Base-by-base conservation (phyloP, 2,888 invertebrate genomes). In the Desoria tigrina region DNA sequence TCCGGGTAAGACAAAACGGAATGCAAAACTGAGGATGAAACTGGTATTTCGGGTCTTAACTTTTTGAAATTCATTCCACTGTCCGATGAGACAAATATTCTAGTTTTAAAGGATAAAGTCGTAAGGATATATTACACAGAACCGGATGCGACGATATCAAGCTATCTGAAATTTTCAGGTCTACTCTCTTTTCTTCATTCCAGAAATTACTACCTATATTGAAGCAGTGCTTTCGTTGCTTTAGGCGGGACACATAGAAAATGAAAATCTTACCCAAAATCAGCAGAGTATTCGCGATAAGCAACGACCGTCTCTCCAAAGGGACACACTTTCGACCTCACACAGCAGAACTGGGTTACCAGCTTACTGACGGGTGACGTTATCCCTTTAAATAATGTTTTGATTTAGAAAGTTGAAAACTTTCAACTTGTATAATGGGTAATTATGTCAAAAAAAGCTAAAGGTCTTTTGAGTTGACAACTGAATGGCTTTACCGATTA, bases 341-440 rank as follows among this genome's bases (percentile, higher is more conserved):
- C 37, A 51, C 74, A 74, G 49, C 74, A 74, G 32, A 50, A 69
- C 54, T 73, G 73, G 18, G 56, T 55, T 1, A 74, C 53, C 6
- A 74, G 16, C 60, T 55, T 65, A 24, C 68, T 66, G 0, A 73
- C 61, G 0, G 55, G 59, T 11, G 51, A 26, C 1, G 54, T 54
- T 14, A 72, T 61, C 14, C 71, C 74, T 72, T 63, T 1, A 58
- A 55, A 27, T 7, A 53, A 49, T 7, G 39, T 14, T 39, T 37
- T 14, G 7, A 57, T 23, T 14, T n/a, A 9, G 42, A 37, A 49
- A 32, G 37, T 21, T 32, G 51, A 21, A 18, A 61, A 45, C 7
- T 45, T 45, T 45, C 4, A 45, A 18, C 39, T 39, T 9, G 39
- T 39, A 39, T 39, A 11, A 16, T 7, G 7, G 16, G 7, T 21